Evolutionary conservation across 1,140 invertebrate genomes (phyloP), one percentile per base, ranked within the genome.

Genomic region (Sminthurides bifidus): DNA sequence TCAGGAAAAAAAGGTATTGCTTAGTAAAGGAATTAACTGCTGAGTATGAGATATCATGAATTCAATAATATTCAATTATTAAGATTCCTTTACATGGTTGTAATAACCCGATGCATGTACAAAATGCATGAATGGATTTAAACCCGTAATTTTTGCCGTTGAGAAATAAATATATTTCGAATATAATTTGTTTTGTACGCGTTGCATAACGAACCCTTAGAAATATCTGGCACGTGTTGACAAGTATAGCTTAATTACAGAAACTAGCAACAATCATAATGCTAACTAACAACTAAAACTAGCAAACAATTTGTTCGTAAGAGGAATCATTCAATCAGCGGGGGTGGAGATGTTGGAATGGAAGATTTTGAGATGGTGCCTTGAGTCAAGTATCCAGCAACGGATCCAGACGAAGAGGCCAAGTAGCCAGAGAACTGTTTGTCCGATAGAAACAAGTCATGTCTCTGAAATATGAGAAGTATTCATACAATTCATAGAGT

Each of bases 381-480:
- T 68, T 85, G 81, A 6, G 84, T 86, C 65, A 88, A 72, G 72
- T 87, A 88, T 41, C 84, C 84, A 56, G 85, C 83, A n/a, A 81
- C 64, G 17, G 64, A 58, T 30, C 57, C 58, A 26, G 54, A 56
- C n/a, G 53, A 54, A 1, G 58, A 58, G 12, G 45, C 37, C 24
- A 66, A 43, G 38, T 65, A 79, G n/a, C 76, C 77, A 33, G 75
- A 68, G 35, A 72, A 71, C 14, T 68, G 66, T 29, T 71, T 69
- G 46, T 75, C 70, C 17, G 75, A 73, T 41, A 98, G 90, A 70
- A 98, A 99, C 23, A 99, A 76, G 78, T 98, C 95, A 70, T 98
- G 95, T 62, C 85, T 83, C 63, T 65, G 24, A 5, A 65, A 61
- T 41, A 41, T 8, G 15, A 41, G 23, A 4, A 41, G n/a, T 41